Evolutionary conservation across 2,888 invertebrate species (phyloP).

Genomic region (Oxytorus armatus): DNA sequence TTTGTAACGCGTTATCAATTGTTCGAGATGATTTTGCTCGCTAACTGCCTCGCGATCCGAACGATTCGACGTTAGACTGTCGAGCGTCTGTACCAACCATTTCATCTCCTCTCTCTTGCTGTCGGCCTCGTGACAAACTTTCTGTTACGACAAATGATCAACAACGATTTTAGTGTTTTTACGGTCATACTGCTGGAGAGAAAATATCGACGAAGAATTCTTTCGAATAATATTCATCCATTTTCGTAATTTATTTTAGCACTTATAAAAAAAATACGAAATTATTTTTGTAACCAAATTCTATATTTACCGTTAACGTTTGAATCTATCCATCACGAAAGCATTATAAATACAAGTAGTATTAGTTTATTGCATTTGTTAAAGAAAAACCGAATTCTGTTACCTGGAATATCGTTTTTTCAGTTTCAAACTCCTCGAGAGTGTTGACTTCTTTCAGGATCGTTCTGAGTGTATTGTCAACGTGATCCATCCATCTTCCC

Average conservation of each 20-base stretch:
- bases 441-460: conserved; percentile 94
- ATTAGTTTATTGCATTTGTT: conserved; percentile 23
- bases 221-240: too few species aligned
- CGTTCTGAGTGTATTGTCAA: conserved; percentile 92
- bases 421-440: conserved; percentile 95
- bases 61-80: conserved; percentile 93
- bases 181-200: not conserved
- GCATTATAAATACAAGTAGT: conserved; percentile 66
- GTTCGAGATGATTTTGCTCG: conserved; percentile 93
- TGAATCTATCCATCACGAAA: conserved; percentile 77
- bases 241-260: too few species aligned
- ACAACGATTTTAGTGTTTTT: not conserved
- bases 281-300: not conserved
- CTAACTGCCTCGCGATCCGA: conserved; percentile 91
- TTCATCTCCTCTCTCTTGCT: conserved; percentile 97
- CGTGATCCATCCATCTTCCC: conserved; percentile 95
- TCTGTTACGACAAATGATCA: conserved; percentile 85
- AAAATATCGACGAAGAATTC: not conserved
- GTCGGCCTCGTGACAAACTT: conserved; percentile 96
- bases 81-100: conserved; percentile 96
- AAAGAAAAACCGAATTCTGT: conserved; percentile 74
- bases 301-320: conserved; percentile 79
- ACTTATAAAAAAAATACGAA: too few species aligned
- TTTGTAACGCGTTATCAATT: conserved; percentile 94
- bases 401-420: conserved; percentile 96